A percentile compares a stretch with the other conserved stretches of the same genome.
phyloP scores from a whole-genome alignment of 2,113 vertebrate genomes.

The Seriola aureovittata region DNA sequence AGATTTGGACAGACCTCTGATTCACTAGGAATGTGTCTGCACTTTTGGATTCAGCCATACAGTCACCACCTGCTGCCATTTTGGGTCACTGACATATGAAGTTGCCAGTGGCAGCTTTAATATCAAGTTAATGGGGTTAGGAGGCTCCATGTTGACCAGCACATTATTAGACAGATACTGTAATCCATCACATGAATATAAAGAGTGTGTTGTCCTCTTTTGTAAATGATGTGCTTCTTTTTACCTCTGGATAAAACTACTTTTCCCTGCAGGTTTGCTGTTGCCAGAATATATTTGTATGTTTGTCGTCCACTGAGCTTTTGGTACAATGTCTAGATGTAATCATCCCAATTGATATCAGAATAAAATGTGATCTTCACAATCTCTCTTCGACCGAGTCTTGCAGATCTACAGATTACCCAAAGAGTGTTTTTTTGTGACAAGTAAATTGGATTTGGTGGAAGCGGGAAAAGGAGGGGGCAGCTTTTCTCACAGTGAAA shows the following conservation, averaged over 20 bases:
- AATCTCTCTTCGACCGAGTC: conserved; percentile 1
- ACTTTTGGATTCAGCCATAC: background rate
- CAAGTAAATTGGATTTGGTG: conserved; percentile 60
- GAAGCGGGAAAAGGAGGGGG: conserved; percentile 22
- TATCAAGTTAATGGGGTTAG: background rate
- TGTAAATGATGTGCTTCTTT: background rate
- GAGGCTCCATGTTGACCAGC: background rate
- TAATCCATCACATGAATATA: background rate
- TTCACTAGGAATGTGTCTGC: background rate
- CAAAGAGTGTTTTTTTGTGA: conserved; percentile 5
- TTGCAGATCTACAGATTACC: conserved; percentile 26
- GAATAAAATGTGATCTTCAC: background rate
- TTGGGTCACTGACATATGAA: background rate
- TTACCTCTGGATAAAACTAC: background rate
- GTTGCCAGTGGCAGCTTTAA: background rate
- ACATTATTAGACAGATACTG: background rate
- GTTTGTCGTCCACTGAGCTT: conserved; percentile 8
- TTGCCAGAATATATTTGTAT: background rate
- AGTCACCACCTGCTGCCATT: conserved; percentile 3
- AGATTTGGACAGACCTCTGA: background rate
- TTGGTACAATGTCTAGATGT: conserved; percentile 11
- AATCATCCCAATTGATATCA: conserved; percentile 1
- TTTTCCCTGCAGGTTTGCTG: conserved; percentile 5
- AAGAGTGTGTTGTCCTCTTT: conserved; percentile 8
- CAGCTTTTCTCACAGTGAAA: conserved; percentile 47